These are phyloP conservation scores for Protonemura montana DNA, from an alignment of 2,888 invertebrate genomes.

Conservation along the genomic window DNA sequence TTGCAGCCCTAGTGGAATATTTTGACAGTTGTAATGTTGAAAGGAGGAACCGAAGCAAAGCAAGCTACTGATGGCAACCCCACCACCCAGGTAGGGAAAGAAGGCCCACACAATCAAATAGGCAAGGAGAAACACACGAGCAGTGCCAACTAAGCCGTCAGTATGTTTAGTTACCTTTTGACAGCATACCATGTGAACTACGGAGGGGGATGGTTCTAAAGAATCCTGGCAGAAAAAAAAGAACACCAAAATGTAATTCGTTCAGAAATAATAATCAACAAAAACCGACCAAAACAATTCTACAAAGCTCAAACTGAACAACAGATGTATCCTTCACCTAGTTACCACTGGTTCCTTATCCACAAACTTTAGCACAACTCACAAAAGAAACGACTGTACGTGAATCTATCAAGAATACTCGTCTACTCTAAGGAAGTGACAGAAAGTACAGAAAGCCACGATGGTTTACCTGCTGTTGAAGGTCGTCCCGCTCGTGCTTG, in stretches of 20 bases:
- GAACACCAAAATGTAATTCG: constrained; percentile 54
- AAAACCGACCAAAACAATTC: constrained; percentile 29
- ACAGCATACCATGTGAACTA: constrained; percentile 65
- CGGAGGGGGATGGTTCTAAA: constrained; percentile 59
- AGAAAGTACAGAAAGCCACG: constrained; percentile 27
- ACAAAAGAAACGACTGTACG: not conserved
- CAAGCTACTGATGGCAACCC: not conserved
- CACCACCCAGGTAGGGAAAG: not conserved
- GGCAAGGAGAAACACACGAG: not conserved
- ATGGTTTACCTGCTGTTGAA: constrained; percentile 73
- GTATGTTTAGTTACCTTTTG: constrained; percentile 63
- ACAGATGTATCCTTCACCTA: constrained; percentile 21
- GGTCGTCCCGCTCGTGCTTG: constrained; percentile 73
- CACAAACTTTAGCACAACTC: not conserved
- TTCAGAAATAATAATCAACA: constrained; percentile 36
- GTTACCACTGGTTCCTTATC: not conserved
- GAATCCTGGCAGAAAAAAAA: constrained; percentile 59
- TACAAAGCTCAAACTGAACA: constrained; percentile 35
- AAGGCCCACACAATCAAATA: not conserved
- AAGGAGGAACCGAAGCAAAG: not conserved
- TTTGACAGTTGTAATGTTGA: not conserved
- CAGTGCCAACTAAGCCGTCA: constrained; percentile 19
- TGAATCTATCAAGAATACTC: not conserved
- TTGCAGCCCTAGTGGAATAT: not conserved
- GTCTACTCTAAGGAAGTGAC: not conserved